Conservation (phyloP, 1,140 invertebrate genomes). For the Caerostris darwini region DNA sequence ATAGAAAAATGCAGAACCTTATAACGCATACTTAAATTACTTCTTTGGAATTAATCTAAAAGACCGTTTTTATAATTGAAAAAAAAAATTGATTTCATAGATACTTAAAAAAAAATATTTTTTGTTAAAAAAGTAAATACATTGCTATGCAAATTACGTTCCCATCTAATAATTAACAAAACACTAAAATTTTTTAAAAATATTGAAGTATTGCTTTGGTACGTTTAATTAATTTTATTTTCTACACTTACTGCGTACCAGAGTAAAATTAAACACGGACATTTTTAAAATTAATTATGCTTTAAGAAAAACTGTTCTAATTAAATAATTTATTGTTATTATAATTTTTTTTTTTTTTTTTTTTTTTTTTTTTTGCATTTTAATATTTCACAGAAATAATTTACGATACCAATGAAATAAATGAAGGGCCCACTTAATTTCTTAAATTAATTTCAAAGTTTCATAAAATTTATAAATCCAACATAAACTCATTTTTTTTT, state of each 20-base stretch:
- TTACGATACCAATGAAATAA: background rate
- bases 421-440: background rate
- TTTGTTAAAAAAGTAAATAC: too few species aligned
- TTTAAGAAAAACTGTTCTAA: background rate
- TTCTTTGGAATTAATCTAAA: too few species aligned
- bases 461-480: background rate
- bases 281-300: background rate
- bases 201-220: background rate
- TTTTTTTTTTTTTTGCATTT: background rate
- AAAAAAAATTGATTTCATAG: too few species aligned
- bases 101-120: too few species aligned
- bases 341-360: background rate
- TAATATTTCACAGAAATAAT: background rate
- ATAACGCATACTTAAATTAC: too few species aligned
- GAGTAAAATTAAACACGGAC: background rate
- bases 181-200: background rate
- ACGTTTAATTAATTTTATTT: background rate
- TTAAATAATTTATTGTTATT: background rate
- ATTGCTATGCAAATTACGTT: too few species aligned
- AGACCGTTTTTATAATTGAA: too few species aligned
- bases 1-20: too few species aligned
- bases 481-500: background rate
- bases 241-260: too few species aligned
- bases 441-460: background rate
- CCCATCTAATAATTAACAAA: background rate